Evolutionary conservation across 2,797 vertebrate genomes (phyloP).

Genomic region (Perodicticus potto): DNA sequence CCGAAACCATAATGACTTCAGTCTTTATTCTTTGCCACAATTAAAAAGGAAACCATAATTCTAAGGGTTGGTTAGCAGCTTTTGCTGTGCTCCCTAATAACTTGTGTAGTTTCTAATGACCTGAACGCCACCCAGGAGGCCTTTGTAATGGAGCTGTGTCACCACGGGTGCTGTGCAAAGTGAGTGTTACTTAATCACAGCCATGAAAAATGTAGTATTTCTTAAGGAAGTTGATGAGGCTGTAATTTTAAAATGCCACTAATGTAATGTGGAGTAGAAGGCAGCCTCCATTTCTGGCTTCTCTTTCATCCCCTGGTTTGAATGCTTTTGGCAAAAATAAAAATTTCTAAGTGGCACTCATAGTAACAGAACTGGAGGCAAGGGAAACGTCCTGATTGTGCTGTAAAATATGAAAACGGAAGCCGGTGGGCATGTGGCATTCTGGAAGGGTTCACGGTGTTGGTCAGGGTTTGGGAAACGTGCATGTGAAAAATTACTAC

Average conservation of each 20-base stretch:
- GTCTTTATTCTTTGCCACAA: constrained; percentile 44
- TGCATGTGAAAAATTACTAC: rapidly evolving
- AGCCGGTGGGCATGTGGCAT: rapidly evolving
- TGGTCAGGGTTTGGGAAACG: not conserved
- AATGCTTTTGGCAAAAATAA: constrained; percentile 71
- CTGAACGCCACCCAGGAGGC: constrained; percentile 39
- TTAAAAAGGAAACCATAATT: constrained; percentile 69
- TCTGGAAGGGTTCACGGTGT: rapidly evolving
- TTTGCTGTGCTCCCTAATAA: constrained; percentile 60
- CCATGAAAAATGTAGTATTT: constrained; percentile 64
- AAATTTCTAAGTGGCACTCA: constrained; percentile 60
- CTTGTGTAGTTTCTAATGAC: constrained; percentile 62
- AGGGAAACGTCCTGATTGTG: not conserved
- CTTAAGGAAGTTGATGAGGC: constrained; percentile 63
- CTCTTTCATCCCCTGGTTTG: constrained; percentile 50
- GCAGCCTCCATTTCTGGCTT: constrained; percentile 57
- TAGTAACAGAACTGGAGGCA: constrained; percentile 31
- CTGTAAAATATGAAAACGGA: not conserved
- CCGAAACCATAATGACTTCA: not conserved
- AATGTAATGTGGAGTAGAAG: constrained; percentile 54
- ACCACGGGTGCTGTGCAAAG: constrained; percentile 61
- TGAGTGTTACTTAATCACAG: constrained; percentile 76
- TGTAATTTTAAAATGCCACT: constrained; percentile 77
- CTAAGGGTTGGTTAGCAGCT: constrained; percentile 55
- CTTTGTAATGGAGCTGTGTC: constrained; percentile 66